Base-by-base conservation (phyloP, 2,888 invertebrate species). In the Eurytoma californica region DNA sequence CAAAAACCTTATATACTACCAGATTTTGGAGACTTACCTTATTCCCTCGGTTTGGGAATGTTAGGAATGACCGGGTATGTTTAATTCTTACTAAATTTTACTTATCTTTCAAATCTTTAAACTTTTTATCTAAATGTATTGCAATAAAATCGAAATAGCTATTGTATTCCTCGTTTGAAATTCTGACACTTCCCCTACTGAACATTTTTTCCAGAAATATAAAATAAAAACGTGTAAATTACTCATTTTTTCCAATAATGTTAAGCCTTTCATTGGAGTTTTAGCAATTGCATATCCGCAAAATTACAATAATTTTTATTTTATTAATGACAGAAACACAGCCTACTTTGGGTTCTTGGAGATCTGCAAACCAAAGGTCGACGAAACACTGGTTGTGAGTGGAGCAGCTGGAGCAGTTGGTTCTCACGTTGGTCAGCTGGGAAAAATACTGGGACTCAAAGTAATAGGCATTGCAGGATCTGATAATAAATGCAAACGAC, bases 371-470 rank as follows among this genome's bases (percentile, higher is more conserved):
- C 95, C 95, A 2, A 94, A 95, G 89, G 84, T 92, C 4, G 95
- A 94, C 13, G 95, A 96, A 89, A 94, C 94, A 0, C 92, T 96
- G 16, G 93, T 94, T 1, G 93, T 96, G 1, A 94, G 93, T 47
- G 94, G 94, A 5, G 96, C 95, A 16, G 95, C 94, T 28, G 96
- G 96, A 20, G 95, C 95, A 55, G 95, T 96, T 16, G 96, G 96
- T 7, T 94, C 93, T 79, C 92, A 94, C 68, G 95, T 95, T 39
- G 95, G 95, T 2, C 96, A 96, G 91, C 94, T 96, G 82, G 96
- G 93, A 0, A 95, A 95, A 91, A 92, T 94, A 84, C 68, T 87
- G 92, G 93, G 94, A 16, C 93, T 94, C 84, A 92, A 89, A 77
- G 95, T 95, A 0, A 93, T 95, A 83, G 95, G 95, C 3, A 93